Conservation (phyloP, 2,888 invertebrate species). For the Oligia strigilis region DNA sequence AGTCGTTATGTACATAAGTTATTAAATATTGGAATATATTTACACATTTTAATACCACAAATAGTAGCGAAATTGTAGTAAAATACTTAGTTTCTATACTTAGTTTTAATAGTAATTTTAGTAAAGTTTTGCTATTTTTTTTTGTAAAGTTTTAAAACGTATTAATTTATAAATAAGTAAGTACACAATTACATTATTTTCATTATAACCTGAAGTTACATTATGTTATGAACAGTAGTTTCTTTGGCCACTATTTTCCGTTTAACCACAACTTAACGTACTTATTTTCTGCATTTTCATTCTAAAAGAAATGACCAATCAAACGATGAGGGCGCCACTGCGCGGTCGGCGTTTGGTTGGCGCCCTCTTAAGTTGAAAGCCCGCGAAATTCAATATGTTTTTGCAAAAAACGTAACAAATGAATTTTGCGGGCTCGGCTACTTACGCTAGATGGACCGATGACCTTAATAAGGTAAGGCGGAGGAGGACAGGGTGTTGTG, state of each 20-base stretch:
- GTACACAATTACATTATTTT: conserved; percentile 24
- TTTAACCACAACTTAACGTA: too few relatives aligned
- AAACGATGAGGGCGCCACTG: too few relatives aligned
- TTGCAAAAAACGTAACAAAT: too few relatives aligned
- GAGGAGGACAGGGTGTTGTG: not conserved
- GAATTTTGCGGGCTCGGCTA: too few relatives aligned
- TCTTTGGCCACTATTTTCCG: too few relatives aligned
- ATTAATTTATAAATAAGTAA: conserved; percentile 38
- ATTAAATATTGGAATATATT: conserved; percentile 21
- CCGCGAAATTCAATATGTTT: too few relatives aligned
- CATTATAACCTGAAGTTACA: not conserved
- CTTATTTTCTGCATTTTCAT: too few relatives aligned
- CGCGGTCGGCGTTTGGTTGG: too few relatives aligned
- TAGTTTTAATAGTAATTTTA: conserved; percentile 18
- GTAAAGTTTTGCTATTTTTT: conserved; percentile 27
- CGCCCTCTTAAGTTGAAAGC: too few relatives aligned
- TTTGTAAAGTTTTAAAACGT: conserved; percentile 4
- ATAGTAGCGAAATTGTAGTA: conserved; percentile 34
- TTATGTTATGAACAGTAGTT: not conserved
- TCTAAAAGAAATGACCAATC: too few relatives aligned
- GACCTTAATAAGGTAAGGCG: not conserved
- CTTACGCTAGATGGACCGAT: too few relatives aligned
- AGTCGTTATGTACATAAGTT: not conserved
- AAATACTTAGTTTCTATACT: conserved; percentile 7
- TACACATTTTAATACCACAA: conserved; percentile 10